Conservation (phyloP, 2,797 vertebrate species). For the Argentina silus region DNA sequence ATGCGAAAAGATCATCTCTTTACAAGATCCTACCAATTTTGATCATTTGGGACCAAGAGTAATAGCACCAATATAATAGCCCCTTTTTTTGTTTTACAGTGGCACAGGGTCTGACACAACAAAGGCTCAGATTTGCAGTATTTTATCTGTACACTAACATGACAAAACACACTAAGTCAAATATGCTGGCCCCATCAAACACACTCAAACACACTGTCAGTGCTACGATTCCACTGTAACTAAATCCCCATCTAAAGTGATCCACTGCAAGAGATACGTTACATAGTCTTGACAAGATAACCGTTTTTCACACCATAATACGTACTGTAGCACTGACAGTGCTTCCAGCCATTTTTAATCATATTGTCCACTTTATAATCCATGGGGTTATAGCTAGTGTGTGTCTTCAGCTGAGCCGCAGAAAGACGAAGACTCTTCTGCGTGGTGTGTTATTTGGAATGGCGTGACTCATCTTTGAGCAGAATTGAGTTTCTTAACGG, state of each 20-base stretch:
- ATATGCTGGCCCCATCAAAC: not conserved
- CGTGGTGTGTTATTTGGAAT: slow-evolving; percentile 44
- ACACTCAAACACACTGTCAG: not conserved
- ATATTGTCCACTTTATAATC: not conserved
- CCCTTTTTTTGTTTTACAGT: not conserved
- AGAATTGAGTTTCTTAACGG: not conserved
- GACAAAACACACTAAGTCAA: not conserved
- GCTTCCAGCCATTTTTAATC: not conserved
- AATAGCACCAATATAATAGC: no score
- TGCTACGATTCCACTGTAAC: not conserved
- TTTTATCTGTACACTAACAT: not conserved
- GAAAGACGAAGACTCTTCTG: not conserved
- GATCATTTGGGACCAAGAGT: no score
- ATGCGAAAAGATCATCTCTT: no score
- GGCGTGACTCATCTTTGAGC: slow-evolving; percentile 50
- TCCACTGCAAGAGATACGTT: not conserved
- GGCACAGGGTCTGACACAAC: not conserved
- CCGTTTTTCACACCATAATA: not conserved
- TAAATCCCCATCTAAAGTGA: slow-evolving; percentile 6
- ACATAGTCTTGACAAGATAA: slow-evolving; percentile 9
- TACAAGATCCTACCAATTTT: not conserved
- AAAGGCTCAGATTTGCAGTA: not conserved
- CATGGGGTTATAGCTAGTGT: not conserved
- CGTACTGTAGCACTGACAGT: not conserved
- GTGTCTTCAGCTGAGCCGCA: not conserved